Conservation (phyloP, 2,888 invertebrate species). For the Sphinx pinastri region DNA sequence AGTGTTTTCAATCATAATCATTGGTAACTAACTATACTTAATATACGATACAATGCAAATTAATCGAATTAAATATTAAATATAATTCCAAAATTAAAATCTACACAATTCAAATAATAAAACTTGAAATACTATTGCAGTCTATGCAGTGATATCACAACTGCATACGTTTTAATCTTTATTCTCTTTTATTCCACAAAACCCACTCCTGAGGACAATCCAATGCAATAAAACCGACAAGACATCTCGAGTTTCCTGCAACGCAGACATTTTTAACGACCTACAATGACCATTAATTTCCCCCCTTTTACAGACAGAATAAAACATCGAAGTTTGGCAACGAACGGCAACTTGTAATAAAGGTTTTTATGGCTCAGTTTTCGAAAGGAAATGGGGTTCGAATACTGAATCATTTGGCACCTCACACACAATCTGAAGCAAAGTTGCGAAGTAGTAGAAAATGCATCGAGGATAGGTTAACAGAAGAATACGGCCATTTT, state of each 20-base stretch:
- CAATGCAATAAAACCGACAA: constrained; percentile 13
- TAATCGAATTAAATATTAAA: too few species aligned
- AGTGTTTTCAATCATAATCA: too few species aligned
- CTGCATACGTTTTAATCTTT: neutral
- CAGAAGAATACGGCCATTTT: too few species aligned
- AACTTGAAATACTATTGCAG: too few species aligned
- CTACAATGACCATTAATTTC: constrained; percentile 25
- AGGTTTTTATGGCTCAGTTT: neutral
- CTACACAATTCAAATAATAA: too few species aligned
- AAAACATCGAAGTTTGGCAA: constrained; percentile 20
- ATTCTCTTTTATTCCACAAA: neutral
- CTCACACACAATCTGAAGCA: too few species aligned
- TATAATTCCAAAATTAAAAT: too few species aligned
- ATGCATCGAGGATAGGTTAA: too few species aligned
- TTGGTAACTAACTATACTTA: too few species aligned
- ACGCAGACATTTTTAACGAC: constrained; percentile 23
- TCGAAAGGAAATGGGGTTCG: neutral
- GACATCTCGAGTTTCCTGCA: constrained; percentile 6
- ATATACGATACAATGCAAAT: too few species aligned
- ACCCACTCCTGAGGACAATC: constrained; percentile 11
- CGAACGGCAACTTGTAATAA: constrained; percentile 14
- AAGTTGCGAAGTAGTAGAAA: too few species aligned
- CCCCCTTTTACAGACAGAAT: constrained; percentile 25
- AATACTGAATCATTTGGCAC: neutral
- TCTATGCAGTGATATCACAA: neutral